These are phyloP conservation scores for Gobionotothen gibberifrons DNA, from an alignment of 2,797 vertebrate species.

Conservation along the genomic window DNA sequence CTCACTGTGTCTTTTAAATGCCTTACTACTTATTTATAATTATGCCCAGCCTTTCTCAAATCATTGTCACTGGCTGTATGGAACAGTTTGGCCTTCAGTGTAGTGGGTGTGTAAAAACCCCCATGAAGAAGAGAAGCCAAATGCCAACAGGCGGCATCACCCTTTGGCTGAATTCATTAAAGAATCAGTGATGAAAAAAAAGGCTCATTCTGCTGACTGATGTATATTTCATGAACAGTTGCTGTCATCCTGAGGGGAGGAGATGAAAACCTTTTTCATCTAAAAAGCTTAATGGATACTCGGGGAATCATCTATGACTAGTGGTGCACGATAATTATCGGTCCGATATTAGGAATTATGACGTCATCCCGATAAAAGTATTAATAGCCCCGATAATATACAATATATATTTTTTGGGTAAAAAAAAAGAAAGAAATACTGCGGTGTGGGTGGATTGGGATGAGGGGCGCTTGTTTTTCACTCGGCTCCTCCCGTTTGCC, in stretches of 20 bases:
- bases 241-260: slow-evolving; percentile 8
- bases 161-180: slow-evolving; percentile 19
- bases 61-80: slow-evolving; percentile 5
- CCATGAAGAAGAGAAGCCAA: slow-evolving; percentile 1
- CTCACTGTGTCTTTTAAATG: neutral
- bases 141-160: slow-evolving; percentile 22
- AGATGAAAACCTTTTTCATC: slow-evolving; percentile 17
- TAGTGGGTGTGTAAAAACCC: slow-evolving; percentile 9
- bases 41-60: neutral
- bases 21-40: neutral
- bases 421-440: too few relatives aligned
- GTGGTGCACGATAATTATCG: too few relatives aligned
- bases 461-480: too few relatives aligned
- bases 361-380: too few relatives aligned
- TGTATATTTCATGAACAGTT: slow-evolving; percentile 52
- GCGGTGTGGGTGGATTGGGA: too few relatives aligned
- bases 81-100: neutral
- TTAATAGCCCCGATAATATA: too few relatives aligned
- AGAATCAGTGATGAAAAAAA: slow-evolving; percentile 29
- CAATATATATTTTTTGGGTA: too few relatives aligned
- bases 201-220: slow-evolving; percentile 39
- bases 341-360: too few relatives aligned
- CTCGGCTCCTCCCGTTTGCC: too few relatives aligned
- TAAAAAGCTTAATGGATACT: neutral
- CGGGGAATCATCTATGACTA: neutral